phyloP scores from a whole-genome alignment of 1,140 invertebrate species.

The Anagrus nilaparvatae region DNA sequence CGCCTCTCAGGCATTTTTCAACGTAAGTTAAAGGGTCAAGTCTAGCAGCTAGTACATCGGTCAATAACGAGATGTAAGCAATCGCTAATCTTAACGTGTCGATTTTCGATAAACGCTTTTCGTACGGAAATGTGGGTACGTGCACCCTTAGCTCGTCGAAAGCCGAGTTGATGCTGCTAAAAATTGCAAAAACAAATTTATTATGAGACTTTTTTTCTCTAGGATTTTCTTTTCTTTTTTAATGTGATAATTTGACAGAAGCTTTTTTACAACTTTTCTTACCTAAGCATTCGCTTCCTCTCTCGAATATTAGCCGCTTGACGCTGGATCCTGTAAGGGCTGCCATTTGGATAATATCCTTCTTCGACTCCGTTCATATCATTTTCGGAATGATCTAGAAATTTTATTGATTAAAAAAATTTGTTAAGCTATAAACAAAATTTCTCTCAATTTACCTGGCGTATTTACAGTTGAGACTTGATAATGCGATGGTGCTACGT shows the following conservation, averaged over 20 bases:
- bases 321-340: constrained; percentile 76
- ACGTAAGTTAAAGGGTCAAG: constrained; percentile 89
- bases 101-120: constrained; percentile 94
- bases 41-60: constrained; percentile 82
- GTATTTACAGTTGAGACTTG: constrained; percentile 37
- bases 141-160: constrained; percentile 91
- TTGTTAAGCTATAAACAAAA: too few relatives aligned
- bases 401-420: too few relatives aligned
- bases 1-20: constrained; percentile 80
- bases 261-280: constrained; percentile 27
- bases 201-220: constrained; percentile 16
- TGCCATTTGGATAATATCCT: constrained; percentile 51
- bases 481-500: constrained; percentile 34
- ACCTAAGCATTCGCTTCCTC: constrained; percentile 93
- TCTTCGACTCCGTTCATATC: constrained; percentile 41
- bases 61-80: constrained; percentile 89
- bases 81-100: constrained; percentile 92
- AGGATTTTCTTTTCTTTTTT: constrained; percentile 1
- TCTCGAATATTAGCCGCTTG: constrained; percentile 89
- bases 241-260: not conserved
- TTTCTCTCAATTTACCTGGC: constrained; percentile 30
- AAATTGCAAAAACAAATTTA: constrained; percentile 41
- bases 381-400: constrained; percentile 34
- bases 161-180: constrained; percentile 97
- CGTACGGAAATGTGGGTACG: constrained; percentile 97